Percentiles rank a stretch among this genome's conserved stretches.
phyloP scores from a whole-genome alignment of 1,140 invertebrate genomes.

The Pseudomyrmex cubaensis region DNA sequence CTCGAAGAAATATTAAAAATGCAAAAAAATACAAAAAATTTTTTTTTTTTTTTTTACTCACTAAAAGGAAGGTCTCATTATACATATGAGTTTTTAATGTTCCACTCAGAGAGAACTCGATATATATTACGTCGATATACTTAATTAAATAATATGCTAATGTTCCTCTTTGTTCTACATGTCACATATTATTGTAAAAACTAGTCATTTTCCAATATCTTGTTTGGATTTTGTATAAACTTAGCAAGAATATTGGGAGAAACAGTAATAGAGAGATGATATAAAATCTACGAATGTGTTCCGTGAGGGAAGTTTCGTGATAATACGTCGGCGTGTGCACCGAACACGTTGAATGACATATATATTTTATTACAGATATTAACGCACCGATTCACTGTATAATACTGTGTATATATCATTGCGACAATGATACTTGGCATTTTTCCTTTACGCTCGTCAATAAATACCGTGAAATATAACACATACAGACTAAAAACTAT shows the following conservation, averaged over 20 bases:
- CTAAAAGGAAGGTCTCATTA: background rate
- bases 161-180: background rate
- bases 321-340: background rate
- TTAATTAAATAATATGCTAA: background rate
- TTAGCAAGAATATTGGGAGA: background rate
- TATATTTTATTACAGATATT: background rate
- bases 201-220: background rate
- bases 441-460: constrained; percentile 8
- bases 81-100: constrained; percentile 30
- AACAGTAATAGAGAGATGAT: background rate
- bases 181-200: background rate
- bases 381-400: background rate
- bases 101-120: constrained; percentile 37
- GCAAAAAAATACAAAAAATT: constrained; percentile 50
- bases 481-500: constrained; percentile 13
- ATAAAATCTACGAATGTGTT: constrained; percentile 12
- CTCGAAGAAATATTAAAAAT: constrained; percentile 29
- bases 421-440: too few relatives aligned
- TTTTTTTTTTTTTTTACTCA: constrained; percentile 1
- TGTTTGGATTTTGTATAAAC: constrained; percentile 18
- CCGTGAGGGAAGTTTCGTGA: background rate
- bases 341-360: background rate
- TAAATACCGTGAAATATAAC: constrained; percentile 42
- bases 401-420: background rate
- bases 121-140: constrained; percentile 3